Percentiles rank a stretch among this genome's conserved stretches.
phyloP scores from a whole-genome alignment of 2,888 invertebrate genomes.

The Geophilus truncorum region DNA sequence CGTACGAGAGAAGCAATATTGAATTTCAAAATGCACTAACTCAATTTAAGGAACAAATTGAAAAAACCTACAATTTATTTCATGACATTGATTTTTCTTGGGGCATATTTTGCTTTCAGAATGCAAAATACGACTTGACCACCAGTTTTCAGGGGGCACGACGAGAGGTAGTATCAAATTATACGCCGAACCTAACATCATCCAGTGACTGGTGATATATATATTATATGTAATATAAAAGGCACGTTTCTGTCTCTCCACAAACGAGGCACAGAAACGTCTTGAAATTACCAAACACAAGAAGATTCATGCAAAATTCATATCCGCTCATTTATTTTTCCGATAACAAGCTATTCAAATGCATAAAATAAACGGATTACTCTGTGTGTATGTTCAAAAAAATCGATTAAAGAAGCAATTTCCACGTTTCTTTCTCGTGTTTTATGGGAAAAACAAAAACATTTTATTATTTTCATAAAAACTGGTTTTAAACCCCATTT shows the following conservation, averaged over 20 bases:
- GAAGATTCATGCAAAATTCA: slow-evolving; percentile 27
- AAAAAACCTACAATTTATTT: slow-evolving; percentile 30
- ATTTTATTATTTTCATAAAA: no score
- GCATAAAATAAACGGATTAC: slow-evolving; percentile 12
- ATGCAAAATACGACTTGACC: slow-evolving; percentile 25
- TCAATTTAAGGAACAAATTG: slow-evolving; percentile 29
- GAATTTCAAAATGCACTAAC: slow-evolving; percentile 28
- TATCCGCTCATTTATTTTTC: slow-evolving; percentile 13
- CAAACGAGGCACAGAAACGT: not conserved
- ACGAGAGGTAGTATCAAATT: slow-evolving; percentile 14
- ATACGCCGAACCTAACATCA: not conserved
- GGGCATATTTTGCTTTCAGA: slow-evolving; percentile 3
- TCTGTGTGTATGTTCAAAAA: not conserved
- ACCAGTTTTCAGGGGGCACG: slow-evolving; percentile 18
- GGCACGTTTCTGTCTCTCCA: not conserved
- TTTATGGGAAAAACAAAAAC: no score
- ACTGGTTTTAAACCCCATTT: no score
- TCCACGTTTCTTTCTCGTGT: no score
- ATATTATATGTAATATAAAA: not conserved
- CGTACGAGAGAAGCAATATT: slow-evolving; percentile 23
- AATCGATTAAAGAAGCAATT: slow-evolving; percentile 8
- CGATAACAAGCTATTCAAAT: slow-evolving; percentile 17
- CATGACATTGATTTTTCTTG: slow-evolving; percentile 25
- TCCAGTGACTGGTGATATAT: not conserved
- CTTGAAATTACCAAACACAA: not conserved